These are phyloP conservation scores for Tetraneura akinire DNA, from an alignment of 1,140 invertebrate species.

Conservation along the genomic window DNA sequence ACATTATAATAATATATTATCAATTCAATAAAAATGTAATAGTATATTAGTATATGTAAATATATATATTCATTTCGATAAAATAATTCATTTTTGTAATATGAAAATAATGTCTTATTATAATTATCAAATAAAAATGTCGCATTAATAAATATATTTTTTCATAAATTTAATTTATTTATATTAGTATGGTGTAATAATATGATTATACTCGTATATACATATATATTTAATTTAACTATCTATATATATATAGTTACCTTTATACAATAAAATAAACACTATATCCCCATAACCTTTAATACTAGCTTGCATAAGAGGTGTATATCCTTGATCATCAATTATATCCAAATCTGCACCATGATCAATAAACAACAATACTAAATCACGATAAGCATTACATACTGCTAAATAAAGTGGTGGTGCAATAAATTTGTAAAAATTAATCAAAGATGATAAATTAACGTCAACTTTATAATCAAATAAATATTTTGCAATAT, in stretches of 20 bases:
- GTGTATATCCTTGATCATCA: slow-evolving; percentile 99
- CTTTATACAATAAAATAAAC: slow-evolving; percentile 86
- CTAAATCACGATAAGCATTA: slow-evolving; percentile 96
- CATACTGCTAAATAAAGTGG: slow-evolving; percentile 96
- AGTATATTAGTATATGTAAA: too few species aligned
- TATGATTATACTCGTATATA: too few species aligned
- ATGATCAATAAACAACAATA: slow-evolving; percentile 89
- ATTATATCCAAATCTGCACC: slow-evolving; percentile 99
- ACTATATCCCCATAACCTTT: slow-evolving; percentile 99
- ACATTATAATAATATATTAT: too few species aligned
- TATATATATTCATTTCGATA: too few species aligned
- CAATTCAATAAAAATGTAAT: too few species aligned
- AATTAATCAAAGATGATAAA: slow-evolving; percentile 89
- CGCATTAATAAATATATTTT: too few species aligned
- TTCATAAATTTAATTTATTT: too few species aligned
- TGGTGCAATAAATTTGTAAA: slow-evolving; percentile 98
- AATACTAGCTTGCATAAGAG: slow-evolving; percentile 95
- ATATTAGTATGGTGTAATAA: too few species aligned
- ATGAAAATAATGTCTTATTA: too few species aligned
- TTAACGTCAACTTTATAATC: slow-evolving; percentile 98
- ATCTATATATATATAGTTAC: slow-evolving; percentile 58
- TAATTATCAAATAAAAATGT: too few species aligned
- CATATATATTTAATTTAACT: too few species aligned
- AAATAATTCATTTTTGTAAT: too few species aligned
- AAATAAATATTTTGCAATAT: slow-evolving; percentile 83